Evolutionary conservation across 2,797 vertebrate genomes (phyloP).

Genomic region (Eidolon dupreanum): DNA sequence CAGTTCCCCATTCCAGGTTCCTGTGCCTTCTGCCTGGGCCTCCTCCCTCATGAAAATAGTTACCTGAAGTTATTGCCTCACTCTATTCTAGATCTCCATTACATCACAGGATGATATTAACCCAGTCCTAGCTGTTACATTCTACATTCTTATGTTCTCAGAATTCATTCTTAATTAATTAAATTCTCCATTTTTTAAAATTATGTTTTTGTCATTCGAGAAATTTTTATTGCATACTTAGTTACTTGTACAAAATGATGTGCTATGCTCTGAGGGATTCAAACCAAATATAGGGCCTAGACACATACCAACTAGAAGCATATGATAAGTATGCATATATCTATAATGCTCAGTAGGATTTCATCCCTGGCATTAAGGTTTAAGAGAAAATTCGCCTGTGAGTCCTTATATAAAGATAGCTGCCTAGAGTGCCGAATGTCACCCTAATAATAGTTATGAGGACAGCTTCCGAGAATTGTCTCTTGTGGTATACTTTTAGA

Average conservation of each 20-base stretch:
- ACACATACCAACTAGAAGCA: rapidly evolving
- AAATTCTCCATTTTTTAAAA: neutral
- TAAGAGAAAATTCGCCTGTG: neutral
- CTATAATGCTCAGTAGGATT: rapidly evolving
- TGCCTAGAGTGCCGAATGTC: no score
- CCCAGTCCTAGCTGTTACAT: rapidly evolving
- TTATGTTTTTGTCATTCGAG: neutral
- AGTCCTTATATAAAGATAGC: neutral
- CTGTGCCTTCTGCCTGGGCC: neutral
- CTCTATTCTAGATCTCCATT: neutral
- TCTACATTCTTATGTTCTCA: neutral
- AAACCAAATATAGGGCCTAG: rapidly evolving
- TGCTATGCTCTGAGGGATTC: neutral
- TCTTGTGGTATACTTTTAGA: neutral
- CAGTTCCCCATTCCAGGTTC: neutral
- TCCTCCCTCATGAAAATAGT: neutral
- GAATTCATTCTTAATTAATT: neutral
- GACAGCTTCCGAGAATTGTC: neutral
- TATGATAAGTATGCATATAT: rapidly evolving
- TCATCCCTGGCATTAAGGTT: no score
- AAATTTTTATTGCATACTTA: neutral
- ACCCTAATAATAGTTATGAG: neutral
- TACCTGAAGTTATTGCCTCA: neutral
- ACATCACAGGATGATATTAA: neutral
- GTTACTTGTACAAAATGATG: neutral